These are phyloP conservation scores for Nomada flava DNA, from an alignment of 2,888 invertebrate genomes.

Conservation along the genomic window DNA sequence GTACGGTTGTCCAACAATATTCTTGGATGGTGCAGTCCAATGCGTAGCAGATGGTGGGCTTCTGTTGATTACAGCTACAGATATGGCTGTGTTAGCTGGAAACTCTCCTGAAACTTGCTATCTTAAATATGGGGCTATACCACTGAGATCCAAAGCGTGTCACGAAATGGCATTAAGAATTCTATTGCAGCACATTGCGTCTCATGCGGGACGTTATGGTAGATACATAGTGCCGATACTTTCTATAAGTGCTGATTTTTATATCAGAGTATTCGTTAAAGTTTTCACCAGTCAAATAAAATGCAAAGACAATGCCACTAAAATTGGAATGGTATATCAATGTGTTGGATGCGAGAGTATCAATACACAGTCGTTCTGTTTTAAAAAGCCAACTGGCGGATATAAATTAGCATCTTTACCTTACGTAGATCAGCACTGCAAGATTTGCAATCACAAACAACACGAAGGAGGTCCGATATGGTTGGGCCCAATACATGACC, in stretches of 20 bases:
- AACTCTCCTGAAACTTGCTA: slow-evolving; percentile 97
- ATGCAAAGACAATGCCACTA: slow-evolving; percentile 95
- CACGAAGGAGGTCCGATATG: slow-evolving; percentile 98
- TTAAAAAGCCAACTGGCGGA: slow-evolving; percentile 86
- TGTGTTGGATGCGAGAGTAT: slow-evolving; percentile 96
- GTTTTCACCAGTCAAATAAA: slow-evolving; percentile 91
- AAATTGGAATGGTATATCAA: slow-evolving; percentile 94
- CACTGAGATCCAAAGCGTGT: slow-evolving; percentile 93
- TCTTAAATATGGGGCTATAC: slow-evolving; percentile 96
- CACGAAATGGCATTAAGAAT: slow-evolving; percentile 99
- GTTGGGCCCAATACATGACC: slow-evolving; percentile 94
- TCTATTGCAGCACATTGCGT: slow-evolving; percentile 94
- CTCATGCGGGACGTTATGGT: slow-evolving; percentile 96
- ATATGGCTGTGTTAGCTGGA: slow-evolving; percentile 98
- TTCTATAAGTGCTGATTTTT: slow-evolving; percentile 98
- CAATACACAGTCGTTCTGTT: slow-evolving; percentile 91
- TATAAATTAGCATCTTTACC: slow-evolving; percentile 90
- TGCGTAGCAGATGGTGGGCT: slow-evolving; percentile 93
- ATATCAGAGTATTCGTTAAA: slow-evolving; percentile 96
- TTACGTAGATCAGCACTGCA: slow-evolving; percentile 88
- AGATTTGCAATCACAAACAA: slow-evolving; percentile 90
- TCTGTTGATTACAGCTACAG: slow-evolving; percentile 97
- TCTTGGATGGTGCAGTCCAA: slow-evolving; percentile 95
- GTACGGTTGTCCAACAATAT: slow-evolving; percentile 97
- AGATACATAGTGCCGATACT: slow-evolving; percentile 96